phyloP scores from a whole-genome alignment of 2,113 vertebrate genomes.

The Aythya baeri region DNA sequence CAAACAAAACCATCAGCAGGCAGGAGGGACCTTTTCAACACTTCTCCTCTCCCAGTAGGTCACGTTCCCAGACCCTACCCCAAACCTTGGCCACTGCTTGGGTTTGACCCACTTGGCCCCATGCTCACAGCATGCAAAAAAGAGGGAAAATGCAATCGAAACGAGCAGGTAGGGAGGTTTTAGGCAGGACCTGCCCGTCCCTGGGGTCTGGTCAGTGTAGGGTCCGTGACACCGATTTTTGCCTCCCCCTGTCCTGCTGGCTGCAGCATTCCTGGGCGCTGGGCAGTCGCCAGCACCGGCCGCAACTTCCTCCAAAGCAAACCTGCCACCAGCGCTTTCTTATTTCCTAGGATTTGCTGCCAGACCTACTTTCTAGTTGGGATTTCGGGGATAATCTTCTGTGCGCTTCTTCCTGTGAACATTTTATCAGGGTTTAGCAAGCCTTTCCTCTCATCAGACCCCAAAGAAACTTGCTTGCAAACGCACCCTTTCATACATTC shows the following conservation, averaged over 20 bases:
- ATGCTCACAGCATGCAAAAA: accelerated
- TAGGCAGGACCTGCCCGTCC: too few relatives aligned
- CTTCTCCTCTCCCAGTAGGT: neutral
- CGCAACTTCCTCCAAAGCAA: neutral
- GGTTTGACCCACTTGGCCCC: neutral
- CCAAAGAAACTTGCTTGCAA: neutral
- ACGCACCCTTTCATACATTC: neutral
- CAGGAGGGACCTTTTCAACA: neutral
- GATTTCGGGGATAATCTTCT: neutral
- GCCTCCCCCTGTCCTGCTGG: neutral
- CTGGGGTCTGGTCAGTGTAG: neutral
- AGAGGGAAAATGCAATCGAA: neutral
- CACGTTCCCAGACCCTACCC: neutral
- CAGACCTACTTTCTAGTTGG: neutral
- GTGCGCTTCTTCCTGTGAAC: neutral
- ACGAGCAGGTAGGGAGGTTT: neutral
- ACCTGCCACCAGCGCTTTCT: neutral
- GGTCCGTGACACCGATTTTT: neutral
- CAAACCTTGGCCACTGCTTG: neutral
- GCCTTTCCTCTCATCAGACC: neutral
- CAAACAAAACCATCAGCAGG: neutral
- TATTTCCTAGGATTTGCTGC: neutral
- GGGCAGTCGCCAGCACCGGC: neutral
- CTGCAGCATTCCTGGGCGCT: neutral
- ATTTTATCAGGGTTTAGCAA: neutral